Base-by-base conservation (phyloP, 2,888 invertebrate species). In the Merodon equestris region DNA sequence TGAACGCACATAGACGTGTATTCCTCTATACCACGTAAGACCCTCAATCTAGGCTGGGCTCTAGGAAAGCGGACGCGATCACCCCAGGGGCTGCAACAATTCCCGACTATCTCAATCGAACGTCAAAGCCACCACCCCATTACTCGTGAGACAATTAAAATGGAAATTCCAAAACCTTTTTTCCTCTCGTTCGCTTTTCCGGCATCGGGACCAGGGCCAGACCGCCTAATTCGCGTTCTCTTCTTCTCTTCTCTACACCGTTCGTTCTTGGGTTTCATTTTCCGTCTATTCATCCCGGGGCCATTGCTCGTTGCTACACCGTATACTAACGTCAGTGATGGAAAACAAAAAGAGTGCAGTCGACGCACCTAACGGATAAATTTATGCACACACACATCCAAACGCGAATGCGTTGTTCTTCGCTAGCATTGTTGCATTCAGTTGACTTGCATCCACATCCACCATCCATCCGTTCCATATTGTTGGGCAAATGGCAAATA, bases 401-500 rank as follows among this genome's bases (percentile, higher is more conserved):
- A n/a, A n/a, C n/a, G n/a, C n/a, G n/a, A n/a, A 12, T 12, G 10
- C 42, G 53, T 50, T 64, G 70, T 42, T 63, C 42, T 75, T 75
- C 63, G 70, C 70, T 75, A 60, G 76, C 71, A 71, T 74, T 79
- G 77, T 73, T 68, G 77, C 77, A 74, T 74, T 79, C 27, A 68
- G 73, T 67, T 77, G 76, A 66, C 72, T 72, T 66, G 51, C 50
- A 17, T 51, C 36, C 70, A 12, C 61, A 51, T 51, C 61, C 77
- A 60, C 60, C 64, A 54, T 64, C 64, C 79, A 60, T 64, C 68
- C 79, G 79, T 79, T 79, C 74, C 79, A 79, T 79, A 79, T 79
- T 79, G 79, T 79, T 79, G 79, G 68, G 74, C 79, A 79, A 79
- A 79, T 79, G 70, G 79, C 79, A 79, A 81, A 81, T 81, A 81